Evolutionary conservation across 2,113 vertebrate genomes (phyloP).

Genomic region (Porphyrio hochstetteri): DNA sequence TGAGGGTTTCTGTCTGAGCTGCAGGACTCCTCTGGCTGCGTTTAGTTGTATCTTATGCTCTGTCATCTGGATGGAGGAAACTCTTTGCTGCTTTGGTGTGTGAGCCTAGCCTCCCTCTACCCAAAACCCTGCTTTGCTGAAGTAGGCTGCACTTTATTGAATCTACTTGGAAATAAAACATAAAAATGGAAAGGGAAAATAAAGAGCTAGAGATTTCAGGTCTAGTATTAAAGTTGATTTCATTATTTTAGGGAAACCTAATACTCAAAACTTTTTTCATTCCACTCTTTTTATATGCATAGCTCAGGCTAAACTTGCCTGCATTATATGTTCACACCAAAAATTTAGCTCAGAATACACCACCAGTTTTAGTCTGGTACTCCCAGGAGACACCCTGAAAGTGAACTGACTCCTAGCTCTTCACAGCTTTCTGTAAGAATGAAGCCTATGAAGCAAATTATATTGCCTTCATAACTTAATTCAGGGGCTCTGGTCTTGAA

Average conservation of each 20-base stretch:
- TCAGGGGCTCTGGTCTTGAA: background rate
- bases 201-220: background rate
- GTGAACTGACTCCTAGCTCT: background rate
- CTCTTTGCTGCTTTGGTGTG: background rate
- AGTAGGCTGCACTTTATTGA: background rate
- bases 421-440: background rate
- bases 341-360: background rate
- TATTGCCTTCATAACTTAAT: background rate
- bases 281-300: background rate
- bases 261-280: background rate
- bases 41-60: background rate
- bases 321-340: background rate
- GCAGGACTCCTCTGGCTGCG: background rate
- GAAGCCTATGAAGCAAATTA: background rate
- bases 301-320: background rate
- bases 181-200: background rate
- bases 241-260: background rate
- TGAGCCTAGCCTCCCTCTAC: background rate
- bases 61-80: background rate
- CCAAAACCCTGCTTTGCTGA: background rate
- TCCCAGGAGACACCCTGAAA: background rate
- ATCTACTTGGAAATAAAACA: background rate
- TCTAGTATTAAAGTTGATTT: background rate
- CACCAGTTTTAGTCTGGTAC: background rate
- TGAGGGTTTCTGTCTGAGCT: background rate